Evolutionary conservation across 2,113 vertebrate species (phyloP).

Genomic region (Megaceryle torquata): DNA sequence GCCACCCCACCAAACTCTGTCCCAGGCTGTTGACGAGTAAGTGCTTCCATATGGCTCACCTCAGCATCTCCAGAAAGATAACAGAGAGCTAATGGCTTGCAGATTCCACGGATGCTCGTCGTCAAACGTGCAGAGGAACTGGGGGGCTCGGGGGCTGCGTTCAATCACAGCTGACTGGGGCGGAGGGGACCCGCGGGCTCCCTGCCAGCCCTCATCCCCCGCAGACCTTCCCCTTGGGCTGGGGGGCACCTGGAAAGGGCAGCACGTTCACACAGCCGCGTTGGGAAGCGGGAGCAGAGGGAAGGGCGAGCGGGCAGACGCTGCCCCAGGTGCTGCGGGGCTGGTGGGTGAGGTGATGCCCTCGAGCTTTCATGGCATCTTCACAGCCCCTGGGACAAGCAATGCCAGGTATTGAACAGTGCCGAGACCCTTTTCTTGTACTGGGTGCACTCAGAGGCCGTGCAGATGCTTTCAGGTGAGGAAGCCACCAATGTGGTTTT

Average conservation of each 20-base stretch:
- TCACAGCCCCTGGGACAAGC: not conserved
- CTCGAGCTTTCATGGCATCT: not conserved
- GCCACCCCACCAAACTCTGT: constrained; percentile 67
- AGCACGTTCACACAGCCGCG: fast-evolving
- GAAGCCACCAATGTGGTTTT: not conserved
- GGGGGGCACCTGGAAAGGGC: not conserved
- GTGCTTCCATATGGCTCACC: constrained; percentile 74
- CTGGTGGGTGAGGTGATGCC: not conserved
- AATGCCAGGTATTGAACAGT: fast-evolving
- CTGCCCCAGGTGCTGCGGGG: fast-evolving
- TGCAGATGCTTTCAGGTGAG: not conserved
- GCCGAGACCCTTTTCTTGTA: not conserved
- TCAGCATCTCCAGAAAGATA: constrained; percentile 71
- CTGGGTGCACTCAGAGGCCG: not conserved
- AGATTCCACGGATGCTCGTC: constrained; percentile 63
- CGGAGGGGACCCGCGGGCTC: not conserved
- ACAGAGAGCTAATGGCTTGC: constrained; percentile 71
- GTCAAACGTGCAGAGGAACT: not conserved
- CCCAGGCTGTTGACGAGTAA: constrained; percentile 71
- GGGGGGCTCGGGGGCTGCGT: not conserved
- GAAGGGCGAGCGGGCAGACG: fast-evolving
- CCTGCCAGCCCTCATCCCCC: not conserved
- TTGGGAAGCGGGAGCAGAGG: fast-evolving
- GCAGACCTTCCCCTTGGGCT: not conserved
- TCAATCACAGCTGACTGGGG: constrained; percentile 53